A percentile compares a stretch with the other conserved stretches of the same genome.
phyloP scores from a whole-genome alignment of 2,888 invertebrate genomes.

The Drosophila gaucha region DNA sequence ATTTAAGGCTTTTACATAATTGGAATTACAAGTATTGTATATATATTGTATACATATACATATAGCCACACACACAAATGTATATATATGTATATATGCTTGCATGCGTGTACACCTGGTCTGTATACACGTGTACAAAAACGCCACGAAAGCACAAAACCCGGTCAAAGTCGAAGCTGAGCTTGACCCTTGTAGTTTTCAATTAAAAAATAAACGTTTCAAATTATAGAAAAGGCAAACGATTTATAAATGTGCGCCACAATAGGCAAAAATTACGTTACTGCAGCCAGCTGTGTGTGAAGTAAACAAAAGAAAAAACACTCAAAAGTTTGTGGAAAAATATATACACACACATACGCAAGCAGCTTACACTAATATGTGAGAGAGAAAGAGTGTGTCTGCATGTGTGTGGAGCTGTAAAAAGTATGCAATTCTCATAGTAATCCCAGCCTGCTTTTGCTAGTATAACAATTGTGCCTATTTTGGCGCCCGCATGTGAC shows the following conservation, averaged over 20 bases:
- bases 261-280: slow-evolving; percentile 14
- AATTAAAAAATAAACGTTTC: slow-evolving; percentile 23
- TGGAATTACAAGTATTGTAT: slow-evolving; percentile 5
- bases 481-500: slow-evolving; percentile 37
- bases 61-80: slow-evolving; percentile 1
- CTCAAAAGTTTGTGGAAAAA: slow-evolving; percentile 45
- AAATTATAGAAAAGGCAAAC: slow-evolving; percentile 1
- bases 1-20: slow-evolving; percentile 54
- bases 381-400: slow-evolving; percentile 4
- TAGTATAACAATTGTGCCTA: slow-evolving; percentile 25
- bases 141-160: slow-evolving; percentile 61
- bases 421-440: slow-evolving; percentile 16
- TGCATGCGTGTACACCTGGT: slow-evolving; percentile 27
- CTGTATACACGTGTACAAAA: slow-evolving; percentile 56
- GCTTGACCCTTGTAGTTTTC: slow-evolving; percentile 36
- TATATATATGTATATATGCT: slow-evolving; percentile 2
- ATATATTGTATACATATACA: slow-evolving; percentile 5
- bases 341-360: slow-evolving; percentile 8
- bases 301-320: slow-evolving; percentile 68
- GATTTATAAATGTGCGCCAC: slow-evolving; percentile 15
- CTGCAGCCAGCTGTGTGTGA: slow-evolving; percentile 34
- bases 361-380: slow-evolving; percentile 3
- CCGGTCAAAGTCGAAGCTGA: slow-evolving; percentile 44
- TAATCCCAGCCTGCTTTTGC: slow-evolving; percentile 8
- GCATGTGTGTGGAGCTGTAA: slow-evolving; percentile 19